Evolutionary conservation across 2,888 invertebrate genomes (phyloP).

Genomic region (Stenodera caucasica): DNA sequence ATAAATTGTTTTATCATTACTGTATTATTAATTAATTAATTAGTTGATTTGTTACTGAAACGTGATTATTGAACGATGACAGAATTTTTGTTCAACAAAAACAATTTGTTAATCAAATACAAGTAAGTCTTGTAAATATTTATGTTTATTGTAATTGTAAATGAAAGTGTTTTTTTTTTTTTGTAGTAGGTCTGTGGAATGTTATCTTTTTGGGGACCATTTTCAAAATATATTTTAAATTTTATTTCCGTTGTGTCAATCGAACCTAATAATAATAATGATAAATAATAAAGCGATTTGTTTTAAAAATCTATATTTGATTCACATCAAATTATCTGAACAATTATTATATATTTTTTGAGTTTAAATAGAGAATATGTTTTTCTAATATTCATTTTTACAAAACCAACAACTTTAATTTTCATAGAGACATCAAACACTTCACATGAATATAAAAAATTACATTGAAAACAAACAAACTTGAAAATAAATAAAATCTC

Average conservation of each 20-base stretch:
- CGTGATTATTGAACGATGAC: slow-evolving; percentile 14
- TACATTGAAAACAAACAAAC: background rate
- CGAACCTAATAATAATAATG: background rate
- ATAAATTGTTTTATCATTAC: slow-evolving; percentile 24
- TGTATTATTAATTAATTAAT: slow-evolving; percentile 20
- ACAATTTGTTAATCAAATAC: slow-evolving; percentile 19
- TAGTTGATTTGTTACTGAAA: slow-evolving; percentile 3
- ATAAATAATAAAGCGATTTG: background rate
- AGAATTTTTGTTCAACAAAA: slow-evolving; percentile 16
- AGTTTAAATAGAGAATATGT: background rate
- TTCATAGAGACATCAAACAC: slow-evolving; percentile 1
- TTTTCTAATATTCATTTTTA: background rate
- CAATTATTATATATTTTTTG: background rate
- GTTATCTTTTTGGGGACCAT: slow-evolving; percentile 50
- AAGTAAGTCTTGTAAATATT: slow-evolving; percentile 23
- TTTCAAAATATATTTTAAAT: slow-evolving; percentile 45
- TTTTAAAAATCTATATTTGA: slow-evolving; percentile 10
- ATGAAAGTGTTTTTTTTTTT: slow-evolving; percentile 31
- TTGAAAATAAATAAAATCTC: background rate
- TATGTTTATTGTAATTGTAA: slow-evolving; percentile 34
- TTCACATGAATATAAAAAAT: slow-evolving; percentile 4
- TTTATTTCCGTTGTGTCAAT: slow-evolving; percentile 11
- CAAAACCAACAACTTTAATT: slow-evolving; percentile 4
- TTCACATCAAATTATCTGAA: slow-evolving; percentile 10
- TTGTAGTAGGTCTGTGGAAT: slow-evolving; percentile 45